Conservation (phyloP, 2,888 invertebrate genomes). For the Phrixothrix hirtus region DNA sequence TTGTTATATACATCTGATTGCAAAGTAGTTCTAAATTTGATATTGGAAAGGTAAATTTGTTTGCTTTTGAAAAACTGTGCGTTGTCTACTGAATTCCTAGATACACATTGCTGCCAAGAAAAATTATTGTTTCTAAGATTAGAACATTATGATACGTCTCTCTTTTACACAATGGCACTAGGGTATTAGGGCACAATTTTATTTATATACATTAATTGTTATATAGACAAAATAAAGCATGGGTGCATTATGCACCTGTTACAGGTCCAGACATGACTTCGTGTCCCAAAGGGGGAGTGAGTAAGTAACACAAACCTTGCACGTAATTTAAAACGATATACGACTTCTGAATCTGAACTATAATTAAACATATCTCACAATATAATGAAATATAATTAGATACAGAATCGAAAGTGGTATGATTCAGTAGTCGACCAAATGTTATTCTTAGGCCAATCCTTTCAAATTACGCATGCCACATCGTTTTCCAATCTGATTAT, state of each 20-base stretch:
- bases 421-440: constrained; percentile 26
- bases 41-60: too few relatives aligned
- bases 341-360: constrained; percentile 14
- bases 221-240: constrained; percentile 8
- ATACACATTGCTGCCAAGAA: constrained; percentile 19
- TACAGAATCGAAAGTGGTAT: constrained; percentile 31
- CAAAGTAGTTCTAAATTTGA: too few relatives aligned
- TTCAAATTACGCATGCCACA: constrained; percentile 11
- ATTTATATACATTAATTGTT: constrained; percentile 3
- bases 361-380: too few relatives aligned
- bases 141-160: constrained; percentile 10
- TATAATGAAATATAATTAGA: constrained; percentile 3
- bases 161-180: constrained; percentile 5
- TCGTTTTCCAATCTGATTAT: constrained; percentile 7
- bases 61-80: background rate
- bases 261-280: constrained; percentile 64
- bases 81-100: constrained; percentile 8
- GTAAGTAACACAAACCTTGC: constrained; percentile 58
- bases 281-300: constrained; percentile 62
- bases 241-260: constrained; percentile 33
- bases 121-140: constrained; percentile 18
- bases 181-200: background rate
- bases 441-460: constrained; percentile 13
- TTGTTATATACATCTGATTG: too few relatives aligned
- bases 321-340: constrained; percentile 13